Evolutionary conservation across 2,888 invertebrate genomes (phyloP).

Genomic region (Hirtodrosophila confusa): DNA sequence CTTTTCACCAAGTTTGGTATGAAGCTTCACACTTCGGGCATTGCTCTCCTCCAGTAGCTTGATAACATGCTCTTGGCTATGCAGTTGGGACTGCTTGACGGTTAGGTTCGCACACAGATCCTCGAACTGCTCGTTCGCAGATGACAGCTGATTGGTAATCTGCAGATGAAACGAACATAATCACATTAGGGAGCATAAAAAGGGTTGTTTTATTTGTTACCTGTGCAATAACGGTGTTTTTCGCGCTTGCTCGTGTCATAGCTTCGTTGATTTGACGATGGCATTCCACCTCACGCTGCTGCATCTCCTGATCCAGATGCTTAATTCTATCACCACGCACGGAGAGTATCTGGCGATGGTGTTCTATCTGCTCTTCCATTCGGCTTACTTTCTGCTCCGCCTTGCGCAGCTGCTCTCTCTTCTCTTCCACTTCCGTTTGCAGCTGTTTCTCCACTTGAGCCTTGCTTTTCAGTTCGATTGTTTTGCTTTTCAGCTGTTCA

Average conservation of each 20-base stretch:
- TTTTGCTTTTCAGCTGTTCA: conserved; percentile 6
- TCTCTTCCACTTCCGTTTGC: conserved; percentile 57
- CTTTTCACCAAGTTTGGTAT: conserved; percentile 79
- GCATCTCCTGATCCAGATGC: conserved; percentile 57
- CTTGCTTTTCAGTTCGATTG: not conserved
- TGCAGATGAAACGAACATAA: conserved; percentile 8
- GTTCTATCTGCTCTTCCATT: conserved; percentile 69
- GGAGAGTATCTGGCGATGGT: conserved; percentile 69
- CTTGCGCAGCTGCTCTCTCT: conserved; percentile 62
- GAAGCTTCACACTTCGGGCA: conserved; percentile 65
- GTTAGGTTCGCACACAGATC: conserved; percentile 72
- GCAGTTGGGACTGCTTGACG: conserved; percentile 75
- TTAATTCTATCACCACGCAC: conserved; percentile 76
- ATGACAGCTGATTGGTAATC: conserved; percentile 75
- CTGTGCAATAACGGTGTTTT: conserved; percentile 59
- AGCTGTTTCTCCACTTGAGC: conserved; percentile 8
- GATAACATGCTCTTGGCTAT: conserved; percentile 76
- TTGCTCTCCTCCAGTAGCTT: conserved; percentile 79
- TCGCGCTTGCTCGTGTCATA: conserved; percentile 68
- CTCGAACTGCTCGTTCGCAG: conserved; percentile 76
- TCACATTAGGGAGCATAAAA: too few relatives aligned
- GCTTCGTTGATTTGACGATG: conserved; percentile 69
- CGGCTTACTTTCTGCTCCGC: conserved; percentile 53
- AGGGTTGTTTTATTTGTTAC: conserved; percentile 13
- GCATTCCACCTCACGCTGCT: conserved; percentile 71